These are phyloP conservation scores for Acrobasis suavella DNA, from an alignment of 2,888 invertebrate species.

Conservation along the genomic window DNA sequence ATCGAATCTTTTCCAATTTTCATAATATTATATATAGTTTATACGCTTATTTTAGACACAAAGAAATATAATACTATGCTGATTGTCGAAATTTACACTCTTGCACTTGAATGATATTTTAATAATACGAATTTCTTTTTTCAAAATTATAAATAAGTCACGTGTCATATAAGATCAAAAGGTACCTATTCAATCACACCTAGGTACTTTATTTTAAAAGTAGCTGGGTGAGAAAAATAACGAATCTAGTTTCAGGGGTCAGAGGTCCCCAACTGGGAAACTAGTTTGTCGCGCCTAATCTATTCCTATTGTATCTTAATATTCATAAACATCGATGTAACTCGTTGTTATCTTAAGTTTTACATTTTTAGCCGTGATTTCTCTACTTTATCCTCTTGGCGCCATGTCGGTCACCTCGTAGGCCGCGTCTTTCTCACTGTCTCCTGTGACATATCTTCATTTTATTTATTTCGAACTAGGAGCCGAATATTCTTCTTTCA, in stretches of 20 bases:
- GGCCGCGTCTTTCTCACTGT: background rate
- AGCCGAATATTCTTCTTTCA: too few relatives aligned
- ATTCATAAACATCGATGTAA: conserved; percentile 7
- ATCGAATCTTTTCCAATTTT: too few relatives aligned
- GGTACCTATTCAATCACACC: background rate
- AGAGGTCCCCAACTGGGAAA: conserved; percentile 1
- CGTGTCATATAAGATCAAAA: too few relatives aligned
- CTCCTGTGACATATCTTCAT: too few relatives aligned
- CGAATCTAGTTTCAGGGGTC: conserved; percentile 3
- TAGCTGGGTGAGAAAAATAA: background rate
- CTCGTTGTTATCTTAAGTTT: conserved; percentile 4
- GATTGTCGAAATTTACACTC: too few relatives aligned
- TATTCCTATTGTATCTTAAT: conserved; percentile 16
- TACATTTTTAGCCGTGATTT: conserved; percentile 2
- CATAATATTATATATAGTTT: too few relatives aligned
- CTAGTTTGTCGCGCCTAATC: conserved; percentile 14
- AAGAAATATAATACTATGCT: too few relatives aligned
- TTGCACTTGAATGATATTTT: too few relatives aligned
- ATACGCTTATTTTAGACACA: too few relatives aligned
- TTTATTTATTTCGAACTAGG: too few relatives aligned
- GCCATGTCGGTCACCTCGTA: background rate
- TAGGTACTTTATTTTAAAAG: background rate
- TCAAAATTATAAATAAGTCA: too few relatives aligned
- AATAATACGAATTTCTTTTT: too few relatives aligned
- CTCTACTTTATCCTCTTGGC: background rate